phyloP scores from a whole-genome alignment of 2,888 invertebrate species.

The Spodoptera littoralis region DNA sequence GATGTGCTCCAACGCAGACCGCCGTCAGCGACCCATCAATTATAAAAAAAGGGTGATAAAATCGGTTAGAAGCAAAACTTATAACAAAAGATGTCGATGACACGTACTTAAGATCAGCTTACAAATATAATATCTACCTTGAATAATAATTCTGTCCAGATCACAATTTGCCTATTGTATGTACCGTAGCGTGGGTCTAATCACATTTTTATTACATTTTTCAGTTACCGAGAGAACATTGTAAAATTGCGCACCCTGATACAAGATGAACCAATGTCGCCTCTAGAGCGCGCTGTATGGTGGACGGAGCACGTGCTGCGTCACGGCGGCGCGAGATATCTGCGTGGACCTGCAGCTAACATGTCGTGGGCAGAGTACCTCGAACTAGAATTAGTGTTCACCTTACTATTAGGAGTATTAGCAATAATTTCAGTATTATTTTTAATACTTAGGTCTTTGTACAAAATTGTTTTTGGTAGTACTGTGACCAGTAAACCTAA shows the following conservation, averaged over 20 bases:
- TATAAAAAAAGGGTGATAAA: too few species aligned
- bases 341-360: slow-evolving; percentile 71
- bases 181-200: background rate
- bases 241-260: slow-evolving; percentile 26
- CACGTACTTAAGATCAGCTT: too few species aligned
- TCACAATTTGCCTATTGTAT: too few species aligned
- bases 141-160: too few species aligned
- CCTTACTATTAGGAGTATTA: slow-evolving; percentile 10
- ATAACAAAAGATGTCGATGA: too few species aligned
- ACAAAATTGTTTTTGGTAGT: background rate
- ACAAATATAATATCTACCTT: too few species aligned
- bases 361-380: slow-evolving; percentile 59
- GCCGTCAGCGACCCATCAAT: too few species aligned
- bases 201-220: background rate
- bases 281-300: slow-evolving; percentile 76
- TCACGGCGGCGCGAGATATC: slow-evolving; percentile 74
- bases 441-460: background rate
- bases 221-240: slow-evolving; percentile 44
- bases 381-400: slow-evolving; percentile 57
- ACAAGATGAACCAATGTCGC: slow-evolving; percentile 43
- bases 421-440: background rate
- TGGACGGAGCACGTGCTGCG: slow-evolving; percentile 83
- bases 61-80: too few species aligned
- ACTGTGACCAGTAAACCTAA: background rate
- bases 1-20: too few species aligned